phyloP scores from a whole-genome alignment of 1,140 invertebrate species.

The Saccostrea glomerata region DNA sequence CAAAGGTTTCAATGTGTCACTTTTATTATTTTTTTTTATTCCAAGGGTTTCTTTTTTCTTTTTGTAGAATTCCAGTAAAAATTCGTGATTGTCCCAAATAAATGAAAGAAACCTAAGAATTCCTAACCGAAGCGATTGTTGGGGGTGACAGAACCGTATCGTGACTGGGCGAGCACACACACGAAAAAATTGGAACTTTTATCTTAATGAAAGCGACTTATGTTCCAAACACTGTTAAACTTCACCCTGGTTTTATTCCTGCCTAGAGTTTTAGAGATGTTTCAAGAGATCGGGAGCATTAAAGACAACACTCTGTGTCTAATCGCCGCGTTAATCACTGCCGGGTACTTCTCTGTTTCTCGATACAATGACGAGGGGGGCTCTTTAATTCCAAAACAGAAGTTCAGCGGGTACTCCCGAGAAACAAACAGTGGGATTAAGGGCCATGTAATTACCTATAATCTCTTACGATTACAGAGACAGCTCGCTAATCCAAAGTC shows the following conservation, averaged over 20 bases:
- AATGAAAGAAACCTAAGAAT: background rate
- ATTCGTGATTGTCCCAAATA: background rate
- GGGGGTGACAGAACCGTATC: background rate
- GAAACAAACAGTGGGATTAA: background rate
- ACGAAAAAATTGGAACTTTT: background rate
- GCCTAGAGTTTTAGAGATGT: conserved; percentile 17
- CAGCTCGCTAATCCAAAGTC: background rate
- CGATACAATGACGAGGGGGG: background rate
- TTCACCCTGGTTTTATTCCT: background rate
- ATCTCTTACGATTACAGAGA: conserved; percentile 1
- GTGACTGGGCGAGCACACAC: background rate
- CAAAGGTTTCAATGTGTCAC: too few relatives aligned
- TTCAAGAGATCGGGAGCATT: background rate
- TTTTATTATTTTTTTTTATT: too few relatives aligned
- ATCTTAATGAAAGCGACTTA: background rate
- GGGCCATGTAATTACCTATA: background rate
- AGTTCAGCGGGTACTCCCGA: background rate
- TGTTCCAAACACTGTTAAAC: background rate
- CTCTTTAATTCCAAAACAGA: background rate
- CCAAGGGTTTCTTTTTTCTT: too few relatives aligned
- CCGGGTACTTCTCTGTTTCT: background rate
- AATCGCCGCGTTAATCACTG: conserved; percentile 5
- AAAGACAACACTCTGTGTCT: background rate
- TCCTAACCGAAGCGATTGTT: background rate
- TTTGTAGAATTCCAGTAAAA: too few relatives aligned